Conservation (phyloP, 2,113 vertebrate species). For the Pelecanus crispus region DNA sequence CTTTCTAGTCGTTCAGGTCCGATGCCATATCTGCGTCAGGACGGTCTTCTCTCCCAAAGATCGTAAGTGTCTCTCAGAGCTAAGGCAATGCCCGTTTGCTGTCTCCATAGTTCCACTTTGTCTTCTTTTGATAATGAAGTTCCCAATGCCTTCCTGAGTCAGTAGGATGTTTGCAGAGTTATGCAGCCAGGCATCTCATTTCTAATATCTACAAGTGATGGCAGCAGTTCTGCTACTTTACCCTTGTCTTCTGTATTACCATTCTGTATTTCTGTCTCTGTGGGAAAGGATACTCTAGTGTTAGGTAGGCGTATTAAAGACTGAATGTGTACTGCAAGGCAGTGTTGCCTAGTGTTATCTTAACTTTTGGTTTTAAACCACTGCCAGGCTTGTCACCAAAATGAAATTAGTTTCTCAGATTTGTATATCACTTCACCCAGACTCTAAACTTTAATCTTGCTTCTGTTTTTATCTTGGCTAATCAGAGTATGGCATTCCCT, state of each 20-base stretch:
- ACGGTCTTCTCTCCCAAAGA: neutral
- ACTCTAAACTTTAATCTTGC: neutral
- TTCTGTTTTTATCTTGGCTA: neutral
- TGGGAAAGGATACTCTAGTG: neutral
- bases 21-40: neutral
- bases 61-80: neutral
- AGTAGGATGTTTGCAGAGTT: neutral
- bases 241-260: neutral
- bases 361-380: neutral
- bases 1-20: neutral
- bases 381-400: neutral
- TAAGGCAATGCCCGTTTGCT: neutral
- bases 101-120: neutral
- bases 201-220: fast-evolving
- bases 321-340: neutral
- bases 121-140: neutral
- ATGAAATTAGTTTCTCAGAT: neutral
- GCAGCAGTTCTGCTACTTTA: neutral
- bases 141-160: neutral
- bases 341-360: neutral
- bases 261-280: neutral
- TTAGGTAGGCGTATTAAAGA: neutral
- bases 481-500: neutral
- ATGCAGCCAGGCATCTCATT: neutral
- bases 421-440: neutral